A percentile compares a stretch with the other conserved stretches of the same genome.
phyloP scores from a whole-genome alignment of 2,113 vertebrate species.

The Sarotherodon lohbergeri region DNA sequence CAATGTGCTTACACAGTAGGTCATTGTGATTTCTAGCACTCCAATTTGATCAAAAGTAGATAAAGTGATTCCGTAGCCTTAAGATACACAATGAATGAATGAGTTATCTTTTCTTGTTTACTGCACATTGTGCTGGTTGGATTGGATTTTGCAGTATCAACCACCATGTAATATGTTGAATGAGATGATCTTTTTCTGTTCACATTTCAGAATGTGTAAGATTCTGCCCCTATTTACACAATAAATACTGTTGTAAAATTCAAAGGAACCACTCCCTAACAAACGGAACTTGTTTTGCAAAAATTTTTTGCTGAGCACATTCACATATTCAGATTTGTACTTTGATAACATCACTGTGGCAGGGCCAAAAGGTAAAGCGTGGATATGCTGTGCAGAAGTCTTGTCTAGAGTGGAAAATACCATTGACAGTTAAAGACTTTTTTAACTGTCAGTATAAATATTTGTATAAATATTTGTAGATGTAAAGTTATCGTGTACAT shows the following conservation, averaged over 20 bases:
- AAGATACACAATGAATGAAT: background rate
- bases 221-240: conserved; percentile 2
- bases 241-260: background rate
- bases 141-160: background rate
- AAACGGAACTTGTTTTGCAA: conserved; percentile 38
- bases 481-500: background rate
- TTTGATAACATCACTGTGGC: background rate
- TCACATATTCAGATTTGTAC: background rate
- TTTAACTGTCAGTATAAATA: background rate
- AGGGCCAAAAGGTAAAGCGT: background rate
- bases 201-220: background rate
- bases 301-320: background rate
- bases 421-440: background rate
- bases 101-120: background rate
- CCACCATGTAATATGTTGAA: background rate
- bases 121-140: background rate
- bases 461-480: background rate
- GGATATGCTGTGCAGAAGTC: background rate
- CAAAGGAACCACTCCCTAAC: background rate
- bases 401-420: background rate
- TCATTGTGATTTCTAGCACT: background rate
- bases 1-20: background rate
- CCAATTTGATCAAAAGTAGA: accelerated
- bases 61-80: accelerated
- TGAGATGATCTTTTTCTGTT: background rate